phyloP scores from a whole-genome alignment of 2,797 vertebrate species.

The Sebastes taczanowskii region DNA sequence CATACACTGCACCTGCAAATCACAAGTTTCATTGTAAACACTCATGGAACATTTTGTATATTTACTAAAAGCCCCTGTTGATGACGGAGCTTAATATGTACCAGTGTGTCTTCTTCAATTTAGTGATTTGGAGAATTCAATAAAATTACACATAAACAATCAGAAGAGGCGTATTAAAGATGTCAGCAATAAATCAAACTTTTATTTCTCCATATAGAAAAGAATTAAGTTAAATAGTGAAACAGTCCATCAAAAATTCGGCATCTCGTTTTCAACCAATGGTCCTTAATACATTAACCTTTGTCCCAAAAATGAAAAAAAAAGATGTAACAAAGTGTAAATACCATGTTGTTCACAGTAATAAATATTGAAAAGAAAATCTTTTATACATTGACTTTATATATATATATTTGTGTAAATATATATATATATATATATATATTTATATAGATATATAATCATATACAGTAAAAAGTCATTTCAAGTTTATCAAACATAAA shows the following conservation, averaged over 20 bases:
- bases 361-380: slow-evolving; percentile 94
- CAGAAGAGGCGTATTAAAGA: slow-evolving; percentile 45
- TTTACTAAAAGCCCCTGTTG: background rate
- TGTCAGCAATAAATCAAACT: slow-evolving; percentile 81
- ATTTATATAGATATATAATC: slow-evolving; percentile 71
- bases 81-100: background rate
- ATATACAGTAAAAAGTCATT: slow-evolving; percentile 84
- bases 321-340: slow-evolving; percentile 85
- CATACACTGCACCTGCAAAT: slow-evolving; percentile 9
- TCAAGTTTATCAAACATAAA: slow-evolving; percentile 92
- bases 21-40: slow-evolving; percentile 30
- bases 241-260: slow-evolving; percentile 83
- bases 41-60: background rate
- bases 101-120: background rate
- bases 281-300: slow-evolving; percentile 81
- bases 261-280: slow-evolving; percentile 77
- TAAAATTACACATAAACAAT: background rate
- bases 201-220: slow-evolving; percentile 84
- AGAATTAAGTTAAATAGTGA: slow-evolving; percentile 83
- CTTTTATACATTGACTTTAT: slow-evolving; percentile 89
- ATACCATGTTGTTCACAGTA: slow-evolving; percentile 95
- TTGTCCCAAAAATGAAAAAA: slow-evolving; percentile 81
- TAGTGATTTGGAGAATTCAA: background rate
- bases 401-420: slow-evolving; percentile 79
- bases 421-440: slow-evolving; percentile 42